phyloP scores from a whole-genome alignment of 2,797 vertebrate species.

The Anguilla obscura region DNA sequence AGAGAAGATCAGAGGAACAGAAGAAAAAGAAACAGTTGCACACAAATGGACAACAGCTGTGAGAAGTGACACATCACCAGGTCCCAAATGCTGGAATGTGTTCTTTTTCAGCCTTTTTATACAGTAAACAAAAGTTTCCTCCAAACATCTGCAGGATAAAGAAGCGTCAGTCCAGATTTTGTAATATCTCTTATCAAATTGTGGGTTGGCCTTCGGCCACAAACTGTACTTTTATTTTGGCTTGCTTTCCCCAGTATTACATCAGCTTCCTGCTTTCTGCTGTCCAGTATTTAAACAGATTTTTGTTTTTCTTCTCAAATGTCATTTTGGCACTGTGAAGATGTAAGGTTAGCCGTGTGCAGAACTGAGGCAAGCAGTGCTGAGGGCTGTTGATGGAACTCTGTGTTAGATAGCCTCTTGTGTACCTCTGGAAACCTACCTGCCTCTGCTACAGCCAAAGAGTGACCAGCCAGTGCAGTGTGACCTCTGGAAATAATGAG shows the following conservation, averaged over 20 bases:
- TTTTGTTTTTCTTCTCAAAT: background rate
- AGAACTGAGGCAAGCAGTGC: background rate
- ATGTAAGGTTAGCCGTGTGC: background rate
- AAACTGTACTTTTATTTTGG: constrained; percentile 10
- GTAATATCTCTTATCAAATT: background rate
- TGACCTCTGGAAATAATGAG: background rate
- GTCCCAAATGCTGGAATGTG: background rate
- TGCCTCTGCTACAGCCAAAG: background rate
- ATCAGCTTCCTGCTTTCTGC: constrained; percentile 19
- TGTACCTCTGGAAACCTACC: background rate
- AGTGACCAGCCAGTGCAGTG: constrained; percentile 2
- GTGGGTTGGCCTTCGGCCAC: constrained; percentile 3
- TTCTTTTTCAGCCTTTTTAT: background rate
- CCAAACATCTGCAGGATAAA: constrained; percentile 4
- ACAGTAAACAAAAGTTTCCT: background rate
- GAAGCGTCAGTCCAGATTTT: background rate
- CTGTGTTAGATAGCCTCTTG: background rate
- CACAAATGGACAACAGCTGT: constrained; percentile 21
- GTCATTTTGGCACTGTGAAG: background rate
- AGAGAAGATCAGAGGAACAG: background rate
- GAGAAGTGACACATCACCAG: background rate
- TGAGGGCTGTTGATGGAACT: background rate
- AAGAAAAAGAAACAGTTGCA: background rate
- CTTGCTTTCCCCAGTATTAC: background rate
- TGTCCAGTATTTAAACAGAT: constrained; percentile 19